phyloP scores from a whole-genome alignment of 2,113 vertebrate species.

The Microtus ochrogaster region DNA sequence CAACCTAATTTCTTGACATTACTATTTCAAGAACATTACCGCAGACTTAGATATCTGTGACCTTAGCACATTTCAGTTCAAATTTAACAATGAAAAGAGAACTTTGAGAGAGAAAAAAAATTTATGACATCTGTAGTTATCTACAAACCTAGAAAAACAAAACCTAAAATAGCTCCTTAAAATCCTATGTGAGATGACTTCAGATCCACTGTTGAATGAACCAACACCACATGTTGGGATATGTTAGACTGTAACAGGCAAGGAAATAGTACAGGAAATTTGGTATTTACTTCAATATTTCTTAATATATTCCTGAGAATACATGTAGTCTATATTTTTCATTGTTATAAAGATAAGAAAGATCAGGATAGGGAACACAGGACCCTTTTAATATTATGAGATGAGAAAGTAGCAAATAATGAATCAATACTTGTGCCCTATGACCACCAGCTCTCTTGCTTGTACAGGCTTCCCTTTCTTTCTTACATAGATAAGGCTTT shows the following conservation, averaged over 20 bases:
- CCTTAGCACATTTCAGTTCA: conserved; percentile 1
- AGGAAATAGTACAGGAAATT: background rate
- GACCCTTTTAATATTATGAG: background rate
- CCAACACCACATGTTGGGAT: background rate
- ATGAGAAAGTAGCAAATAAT: background rate
- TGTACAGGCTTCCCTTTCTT: background rate
- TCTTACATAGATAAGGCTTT: background rate
- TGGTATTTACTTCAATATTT: background rate
- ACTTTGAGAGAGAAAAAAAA: background rate
- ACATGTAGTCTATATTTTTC: background rate
- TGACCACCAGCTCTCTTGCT: background rate
- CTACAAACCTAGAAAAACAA: background rate
- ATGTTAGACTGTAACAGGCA: background rate
- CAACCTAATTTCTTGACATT: background rate
- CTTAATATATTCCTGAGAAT: background rate
- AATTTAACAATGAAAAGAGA: conserved; percentile 28
- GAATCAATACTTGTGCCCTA: background rate
- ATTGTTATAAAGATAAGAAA: background rate
- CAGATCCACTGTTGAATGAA: background rate
- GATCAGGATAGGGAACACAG: background rate
- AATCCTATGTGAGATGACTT: background rate
- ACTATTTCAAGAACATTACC: background rate
- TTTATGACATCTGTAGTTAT: background rate
- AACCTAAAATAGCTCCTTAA: background rate
- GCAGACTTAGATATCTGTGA: background rate